Base-by-base conservation (phyloP, 23 tunicate species). In the Trididemnum miniatum region DNA sequence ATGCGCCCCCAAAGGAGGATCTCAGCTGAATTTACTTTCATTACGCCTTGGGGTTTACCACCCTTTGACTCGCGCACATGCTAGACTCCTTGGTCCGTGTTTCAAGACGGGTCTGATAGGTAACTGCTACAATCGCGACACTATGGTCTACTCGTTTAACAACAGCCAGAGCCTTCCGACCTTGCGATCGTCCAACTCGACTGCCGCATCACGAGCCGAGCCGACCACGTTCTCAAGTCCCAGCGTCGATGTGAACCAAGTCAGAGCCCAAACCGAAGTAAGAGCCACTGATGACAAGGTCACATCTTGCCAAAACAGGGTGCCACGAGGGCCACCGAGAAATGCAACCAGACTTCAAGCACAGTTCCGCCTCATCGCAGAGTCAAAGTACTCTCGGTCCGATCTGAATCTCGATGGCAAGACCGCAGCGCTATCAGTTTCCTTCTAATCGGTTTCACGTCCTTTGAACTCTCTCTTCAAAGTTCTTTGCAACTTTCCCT, bases 21-120 rank as follows among this genome's bases (percentile, higher is more conserved):
- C n/a, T n/a, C n/a, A n/a, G n/a, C 87, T 22, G 35, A 75, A n/a
- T 83, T 83, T 60, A 80, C 87, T 63, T 83, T 83, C 87, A 83
- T 39, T 83, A 18, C 81, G 87, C 87, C 87, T 50, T 5, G 25
- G 64, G 65, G 87, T 49, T 51, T 82, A 26, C 33, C 77, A 26
- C 27, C 84, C 34, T 9, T 12, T 49, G 78, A 71, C 78, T 71
- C 78, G 78, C 54, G 78, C 78, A 20, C 22, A 15, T 36, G 84
- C 71, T 80, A 71, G 82, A 80, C 84, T 80, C 84, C 84, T 80
- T 80, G 84, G 84, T 80, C 84, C 84, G 84, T 80, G 84, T 80
- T 80, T 80, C 84, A 80, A 80, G 84, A 80, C 84, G 84, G 84
- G 84, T 80, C 84, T 31, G 80, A 36, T 22, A 71, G n/a, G 85